These are phyloP conservation scores for Eurois occulta DNA, from an alignment of 2,888 invertebrate species.

Conservation along the genomic window DNA sequence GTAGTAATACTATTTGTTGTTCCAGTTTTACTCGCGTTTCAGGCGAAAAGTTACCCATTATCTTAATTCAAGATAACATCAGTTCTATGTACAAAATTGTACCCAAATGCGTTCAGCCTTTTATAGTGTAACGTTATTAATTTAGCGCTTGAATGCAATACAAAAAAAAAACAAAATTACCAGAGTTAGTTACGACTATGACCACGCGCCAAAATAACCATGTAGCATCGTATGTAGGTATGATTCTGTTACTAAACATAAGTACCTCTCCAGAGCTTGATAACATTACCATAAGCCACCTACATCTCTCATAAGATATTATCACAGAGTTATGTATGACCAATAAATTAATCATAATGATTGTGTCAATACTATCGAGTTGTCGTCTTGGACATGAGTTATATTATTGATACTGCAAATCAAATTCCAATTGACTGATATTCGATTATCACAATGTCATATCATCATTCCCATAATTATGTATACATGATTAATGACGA, in stretches of 20 bases:
- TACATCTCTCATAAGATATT: not conserved
- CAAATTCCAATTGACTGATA: constrained; percentile 28
- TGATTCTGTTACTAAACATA: not conserved
- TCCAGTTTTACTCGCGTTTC: too few species aligned
- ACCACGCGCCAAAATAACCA: not conserved
- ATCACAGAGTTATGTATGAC: constrained; percentile 1
- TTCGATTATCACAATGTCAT: constrained; percentile 25
- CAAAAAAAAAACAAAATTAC: not conserved
- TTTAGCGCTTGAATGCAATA: not conserved
- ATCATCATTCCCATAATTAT: constrained; percentile 16
- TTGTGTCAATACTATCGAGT: constrained; percentile 13
- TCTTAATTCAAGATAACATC: not conserved
- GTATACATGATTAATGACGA: not conserved
- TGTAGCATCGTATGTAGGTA: too few species aligned
- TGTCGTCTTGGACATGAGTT: constrained; percentile 25
- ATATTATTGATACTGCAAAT: constrained; percentile 31
- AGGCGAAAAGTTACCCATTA: too few species aligned
- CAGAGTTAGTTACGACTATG: not conserved
- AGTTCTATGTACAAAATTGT: too few species aligned
- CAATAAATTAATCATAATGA: constrained; percentile 31
- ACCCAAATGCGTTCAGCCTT: not conserved
- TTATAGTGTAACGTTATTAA: not conserved
- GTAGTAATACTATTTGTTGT: too few species aligned
- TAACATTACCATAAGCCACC: not conserved
- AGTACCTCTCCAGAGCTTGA: not conserved